Evolutionary conservation across 2,797 vertebrate genomes (phyloP).

Genomic region (Onychomys leucogaster): DNA sequence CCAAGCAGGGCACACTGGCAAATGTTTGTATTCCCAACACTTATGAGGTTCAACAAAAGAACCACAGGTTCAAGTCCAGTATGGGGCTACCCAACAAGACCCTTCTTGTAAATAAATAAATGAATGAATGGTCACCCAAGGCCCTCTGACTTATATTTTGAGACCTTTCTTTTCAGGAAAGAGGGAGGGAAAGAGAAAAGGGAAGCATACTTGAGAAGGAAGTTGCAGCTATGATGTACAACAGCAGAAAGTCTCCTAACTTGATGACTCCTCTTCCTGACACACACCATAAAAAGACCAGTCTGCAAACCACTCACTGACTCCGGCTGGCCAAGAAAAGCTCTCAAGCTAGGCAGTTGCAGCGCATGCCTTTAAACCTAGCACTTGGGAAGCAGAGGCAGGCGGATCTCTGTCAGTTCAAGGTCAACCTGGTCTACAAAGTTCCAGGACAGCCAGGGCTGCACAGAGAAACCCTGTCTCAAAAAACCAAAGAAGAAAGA

Average conservation of each 20-base stretch:
- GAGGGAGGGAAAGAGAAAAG: background rate
- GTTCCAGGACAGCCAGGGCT: too few species aligned
- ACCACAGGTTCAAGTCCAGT: background rate
- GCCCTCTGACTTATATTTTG: background rate
- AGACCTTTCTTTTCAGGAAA: constrained; percentile 24
- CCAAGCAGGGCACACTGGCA: background rate
- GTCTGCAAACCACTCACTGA: constrained; percentile 41
- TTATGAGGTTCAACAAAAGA: background rate
- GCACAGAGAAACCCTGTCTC: too few species aligned
- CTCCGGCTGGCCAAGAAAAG: constrained; percentile 10
- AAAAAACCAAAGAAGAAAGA: too few species aligned
- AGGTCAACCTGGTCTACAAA: too few species aligned
- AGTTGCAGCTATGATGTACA: background rate
- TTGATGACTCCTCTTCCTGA: background rate
- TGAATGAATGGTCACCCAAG: background rate
- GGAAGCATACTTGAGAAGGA: background rate
- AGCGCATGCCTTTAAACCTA: too few species aligned
- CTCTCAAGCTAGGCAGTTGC: background rate
- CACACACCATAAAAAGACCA: constrained; percentile 19
- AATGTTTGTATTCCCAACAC: background rate
- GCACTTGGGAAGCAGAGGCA: too few species aligned
- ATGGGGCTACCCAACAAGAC: background rate
- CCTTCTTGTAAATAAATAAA: background rate
- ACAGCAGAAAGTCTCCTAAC: background rate
- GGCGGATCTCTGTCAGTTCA: too few species aligned